These are phyloP conservation scores for Leuciscus idus DNA, from an alignment of 2,113 vertebrate genomes.

Conservation along the genomic window DNA sequence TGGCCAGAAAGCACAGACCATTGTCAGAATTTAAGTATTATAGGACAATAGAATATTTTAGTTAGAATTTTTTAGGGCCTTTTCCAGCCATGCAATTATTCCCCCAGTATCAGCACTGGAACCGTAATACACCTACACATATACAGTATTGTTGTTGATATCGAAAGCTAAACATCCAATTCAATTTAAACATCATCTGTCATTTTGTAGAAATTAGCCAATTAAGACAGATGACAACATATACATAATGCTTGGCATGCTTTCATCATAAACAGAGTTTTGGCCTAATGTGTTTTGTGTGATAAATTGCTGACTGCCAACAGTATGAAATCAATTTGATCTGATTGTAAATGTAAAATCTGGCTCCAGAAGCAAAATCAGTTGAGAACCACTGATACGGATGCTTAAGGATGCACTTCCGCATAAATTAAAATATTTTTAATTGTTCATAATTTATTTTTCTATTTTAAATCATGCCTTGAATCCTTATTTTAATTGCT, in stretches of 20 bases:
- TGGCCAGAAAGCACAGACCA: too few relatives aligned
- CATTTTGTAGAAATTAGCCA: background rate
- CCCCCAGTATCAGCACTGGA: too few relatives aligned
- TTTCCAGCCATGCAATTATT: too few relatives aligned
- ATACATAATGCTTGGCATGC: background rate
- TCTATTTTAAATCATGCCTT: constrained; percentile 50
- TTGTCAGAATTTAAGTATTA: too few relatives aligned
- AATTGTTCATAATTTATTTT: background rate
- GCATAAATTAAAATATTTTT: background rate
- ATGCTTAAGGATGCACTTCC: background rate
- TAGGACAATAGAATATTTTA: too few relatives aligned
- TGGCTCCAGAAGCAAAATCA: background rate
- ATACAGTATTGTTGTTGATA: background rate
- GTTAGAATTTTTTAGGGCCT: too few relatives aligned
- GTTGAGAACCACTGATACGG: background rate
- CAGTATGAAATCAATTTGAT: background rate
- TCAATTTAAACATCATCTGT: background rate
- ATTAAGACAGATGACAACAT: background rate
- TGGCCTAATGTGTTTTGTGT: background rate
- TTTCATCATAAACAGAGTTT: constrained; percentile 9
- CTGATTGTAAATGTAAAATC: background rate
- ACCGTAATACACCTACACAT: too few relatives aligned
- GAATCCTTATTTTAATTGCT: constrained; percentile 42
- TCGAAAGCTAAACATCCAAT: background rate
- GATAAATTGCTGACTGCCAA: background rate